Conservation (phyloP, 2,888 invertebrate species). For the Noctua pronuba region DNA sequence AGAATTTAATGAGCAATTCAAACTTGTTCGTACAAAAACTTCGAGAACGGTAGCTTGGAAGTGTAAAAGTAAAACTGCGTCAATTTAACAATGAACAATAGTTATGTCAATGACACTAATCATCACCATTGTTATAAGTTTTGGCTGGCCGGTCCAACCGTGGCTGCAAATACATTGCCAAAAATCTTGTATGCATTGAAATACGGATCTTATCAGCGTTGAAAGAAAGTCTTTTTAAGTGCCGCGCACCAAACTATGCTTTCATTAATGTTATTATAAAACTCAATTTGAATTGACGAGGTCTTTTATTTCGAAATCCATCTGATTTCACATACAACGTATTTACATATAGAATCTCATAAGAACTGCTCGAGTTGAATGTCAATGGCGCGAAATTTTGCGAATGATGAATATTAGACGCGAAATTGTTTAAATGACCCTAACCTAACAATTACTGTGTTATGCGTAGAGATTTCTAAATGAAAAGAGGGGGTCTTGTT, state of each 20-base stretch:
- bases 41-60: constrained; percentile 30
- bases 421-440: constrained; percentile 57
- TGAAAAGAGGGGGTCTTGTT: constrained; percentile 15
- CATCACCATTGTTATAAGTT: constrained; percentile 67
- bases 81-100: constrained; percentile 74
- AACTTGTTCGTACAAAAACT: constrained; percentile 20
- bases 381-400: constrained; percentile 66
- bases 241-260: constrained; percentile 19
- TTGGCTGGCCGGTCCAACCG: constrained; percentile 58
- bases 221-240: constrained; percentile 61
- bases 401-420: constrained; percentile 40
- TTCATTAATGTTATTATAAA: constrained; percentile 37
- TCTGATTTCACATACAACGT: constrained; percentile 38
- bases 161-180: constrained; percentile 59
- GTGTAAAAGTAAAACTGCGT: constrained; percentile 65
- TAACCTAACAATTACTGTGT: constrained; percentile 39
- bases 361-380: constrained; percentile 62
- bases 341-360: constrained; percentile 42
- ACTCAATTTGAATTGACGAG: constrained; percentile 32
- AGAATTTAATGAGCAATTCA: constrained; percentile 10
- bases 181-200: constrained; percentile 49
- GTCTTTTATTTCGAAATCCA: constrained; percentile 47
- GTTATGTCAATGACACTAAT: constrained; percentile 71
- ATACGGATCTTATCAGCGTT: constrained; percentile 64
- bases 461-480: constrained; percentile 8